Evolutionary conservation across 2,888 invertebrate species (phyloP).

Genomic region (Nomada lathburiana): DNA sequence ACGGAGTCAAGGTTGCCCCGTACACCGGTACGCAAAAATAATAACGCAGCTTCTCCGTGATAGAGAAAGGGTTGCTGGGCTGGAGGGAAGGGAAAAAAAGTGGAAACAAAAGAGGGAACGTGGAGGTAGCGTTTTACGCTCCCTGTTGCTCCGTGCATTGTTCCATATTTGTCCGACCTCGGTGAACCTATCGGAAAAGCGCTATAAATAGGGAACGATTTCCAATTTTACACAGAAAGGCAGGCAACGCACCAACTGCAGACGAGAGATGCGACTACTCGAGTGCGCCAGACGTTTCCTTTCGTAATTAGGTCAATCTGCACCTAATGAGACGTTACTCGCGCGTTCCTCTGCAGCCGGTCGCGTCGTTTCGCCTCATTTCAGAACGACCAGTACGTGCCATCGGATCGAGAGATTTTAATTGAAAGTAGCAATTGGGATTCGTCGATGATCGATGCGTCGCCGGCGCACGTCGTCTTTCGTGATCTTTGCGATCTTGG

Average conservation of each 20-base stretch:
- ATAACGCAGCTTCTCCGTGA: slow-evolving; percentile 11
- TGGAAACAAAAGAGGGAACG: slow-evolving; percentile 5
- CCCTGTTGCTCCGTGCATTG: slow-evolving; percentile 44
- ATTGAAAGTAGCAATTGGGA: slow-evolving; percentile 57
- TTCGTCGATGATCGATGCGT: slow-evolving; percentile 7
- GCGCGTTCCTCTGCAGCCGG: slow-evolving; percentile 68
- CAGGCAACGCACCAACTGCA: slow-evolving; percentile 65
- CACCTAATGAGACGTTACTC: slow-evolving; percentile 78
- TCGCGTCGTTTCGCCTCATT: slow-evolving; percentile 70
- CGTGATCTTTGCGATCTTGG: slow-evolving; percentile 1
- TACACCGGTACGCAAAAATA: slow-evolving; percentile 27
- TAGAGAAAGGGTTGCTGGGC: neutral
- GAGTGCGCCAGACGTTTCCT: slow-evolving; percentile 76
- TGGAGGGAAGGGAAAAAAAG: neutral
- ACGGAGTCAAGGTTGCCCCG: slow-evolving; percentile 49
- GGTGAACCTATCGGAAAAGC: slow-evolving; percentile 59
- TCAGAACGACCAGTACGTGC: slow-evolving; percentile 50
- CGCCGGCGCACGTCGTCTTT: neutral
- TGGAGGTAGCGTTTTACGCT: slow-evolving; percentile 15
- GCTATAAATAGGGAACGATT: slow-evolving; percentile 65
- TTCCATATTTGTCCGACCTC: slow-evolving; percentile 56
- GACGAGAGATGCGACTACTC: slow-evolving; percentile 56
- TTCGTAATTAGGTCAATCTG: slow-evolving; percentile 80
- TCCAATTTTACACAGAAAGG: slow-evolving; percentile 68
- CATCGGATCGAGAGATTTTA: slow-evolving; percentile 61